phyloP scores from a whole-genome alignment of 2,113 vertebrate genomes.

The Phyllostomus hastatus region DNA sequence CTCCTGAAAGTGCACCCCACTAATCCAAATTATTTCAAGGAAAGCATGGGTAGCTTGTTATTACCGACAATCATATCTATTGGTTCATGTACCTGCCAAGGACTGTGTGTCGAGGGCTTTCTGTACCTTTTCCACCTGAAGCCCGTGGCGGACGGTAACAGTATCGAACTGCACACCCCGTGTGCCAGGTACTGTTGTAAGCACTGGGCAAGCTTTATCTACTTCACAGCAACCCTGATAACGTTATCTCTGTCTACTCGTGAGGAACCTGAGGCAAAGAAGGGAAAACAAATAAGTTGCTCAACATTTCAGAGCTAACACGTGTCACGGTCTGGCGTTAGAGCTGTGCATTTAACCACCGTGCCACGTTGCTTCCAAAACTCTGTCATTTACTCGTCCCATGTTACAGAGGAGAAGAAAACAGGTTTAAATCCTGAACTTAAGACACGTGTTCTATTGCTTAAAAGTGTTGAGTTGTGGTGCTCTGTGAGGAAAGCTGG shows the following conservation, averaged over 20 bases:
- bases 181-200: not conserved
- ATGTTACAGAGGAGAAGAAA: not conserved
- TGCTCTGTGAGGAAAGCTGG: not conserved
- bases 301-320: not conserved
- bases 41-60: not conserved
- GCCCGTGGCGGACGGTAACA: not conserved
- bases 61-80: not conserved
- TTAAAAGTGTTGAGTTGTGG: not conserved
- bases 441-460: too few relatives aligned
- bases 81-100: not conserved
- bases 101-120: not conserved
- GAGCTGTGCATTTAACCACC: not conserved
- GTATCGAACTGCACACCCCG: not conserved
- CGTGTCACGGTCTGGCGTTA: not conserved
- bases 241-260: not conserved
- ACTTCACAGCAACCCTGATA: not conserved
- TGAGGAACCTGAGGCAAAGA: not conserved
- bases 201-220: not conserved
- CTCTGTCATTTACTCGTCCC: not conserved
- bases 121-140: not conserved
- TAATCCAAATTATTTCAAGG: constrained; percentile 35
- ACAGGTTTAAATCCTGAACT: not conserved
- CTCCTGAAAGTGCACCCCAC: not conserved
- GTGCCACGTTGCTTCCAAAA: not conserved
- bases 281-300: not conserved